phyloP scores from a whole-genome alignment of 2,113 vertebrate genomes.

The Trinectes maculatus region DNA sequence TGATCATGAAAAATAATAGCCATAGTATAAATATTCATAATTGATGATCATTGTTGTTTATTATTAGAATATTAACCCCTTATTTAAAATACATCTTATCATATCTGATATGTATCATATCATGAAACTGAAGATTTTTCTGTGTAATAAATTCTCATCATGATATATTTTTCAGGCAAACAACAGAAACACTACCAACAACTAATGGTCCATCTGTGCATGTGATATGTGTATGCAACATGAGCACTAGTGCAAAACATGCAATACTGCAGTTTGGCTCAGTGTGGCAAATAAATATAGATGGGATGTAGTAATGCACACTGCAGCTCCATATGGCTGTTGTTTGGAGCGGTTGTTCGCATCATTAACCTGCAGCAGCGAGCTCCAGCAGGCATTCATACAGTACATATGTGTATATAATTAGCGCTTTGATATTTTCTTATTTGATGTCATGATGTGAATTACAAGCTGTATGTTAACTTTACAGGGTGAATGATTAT shows the following conservation, averaged over 20 bases:
- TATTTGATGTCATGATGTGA: not conserved
- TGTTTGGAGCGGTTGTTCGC: constrained; percentile 22
- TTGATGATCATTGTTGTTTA: too few species aligned
- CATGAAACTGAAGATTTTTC: too few species aligned
- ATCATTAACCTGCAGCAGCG: constrained; percentile 37
- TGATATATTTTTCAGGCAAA: constrained; percentile 1
- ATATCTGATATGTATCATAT: too few species aligned
- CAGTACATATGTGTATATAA: constrained; percentile 11
- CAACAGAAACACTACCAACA: constrained; percentile 15
- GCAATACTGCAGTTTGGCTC: constrained; percentile 22
- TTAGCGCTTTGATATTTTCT: constrained; percentile 4
- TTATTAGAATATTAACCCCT: too few species aligned
- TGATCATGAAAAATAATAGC: too few species aligned
- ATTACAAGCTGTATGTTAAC: not conserved
- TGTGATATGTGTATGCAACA: constrained; percentile 3
- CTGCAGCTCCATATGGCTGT: constrained; percentile 47
- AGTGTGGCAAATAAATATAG: constrained; percentile 15
- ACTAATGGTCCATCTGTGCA: constrained; percentile 33
- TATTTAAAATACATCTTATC: too few species aligned
- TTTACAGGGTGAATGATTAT: not conserved
- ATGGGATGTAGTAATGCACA: constrained; percentile 7
- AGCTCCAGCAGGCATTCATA: constrained; percentile 22
- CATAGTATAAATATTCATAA: not conserved
- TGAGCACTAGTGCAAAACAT: constrained; percentile 16
- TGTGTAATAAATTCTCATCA: not conserved